Evolutionary conservation across 1,140 invertebrate species (phyloP), one percentile per base, ranked within the genome.

Genomic region (Ditylenchus dipsaci): DNA sequence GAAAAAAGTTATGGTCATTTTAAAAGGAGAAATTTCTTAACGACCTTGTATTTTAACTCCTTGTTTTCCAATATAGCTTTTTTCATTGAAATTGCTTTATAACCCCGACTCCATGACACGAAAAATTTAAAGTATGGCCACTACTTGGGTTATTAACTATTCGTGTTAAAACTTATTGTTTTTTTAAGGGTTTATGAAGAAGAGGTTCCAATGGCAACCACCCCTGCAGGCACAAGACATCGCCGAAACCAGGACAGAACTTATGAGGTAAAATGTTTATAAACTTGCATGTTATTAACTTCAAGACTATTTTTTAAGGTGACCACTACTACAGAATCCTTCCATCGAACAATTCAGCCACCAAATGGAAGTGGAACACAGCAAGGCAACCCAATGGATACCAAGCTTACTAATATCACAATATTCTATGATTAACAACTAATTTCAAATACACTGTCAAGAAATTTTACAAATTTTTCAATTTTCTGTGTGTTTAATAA

Each of bases 181-280:
- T 7, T 53, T 81, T 82, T 33, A 57, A 82, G 79, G 11, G 77
- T 83, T 13, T 83, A 82, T 49, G 80, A 82, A 69, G 81, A 82
- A 75, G 80, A 82, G 47, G 67, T 76, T n/a, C 80, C 68, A 63
- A 13, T 23, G 69, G n/a, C 63, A 19, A 63, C 42, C 19, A 3
- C 49, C 19, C 27, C 73, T 15, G 63, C 61, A 17, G 79, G 68
- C 13, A 26, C 47, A 19, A 62, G 76, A 30, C 79, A 76, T 45
- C 69, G 74, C 11, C 59, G 74, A 30, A 80, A 83, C 56, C 67
- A 73, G 58, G 82, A 83, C 56, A 76, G 82, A n/a, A 76, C 82
- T 30, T 81, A 81, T 63, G 79, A 81, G 70, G 78, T 81, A n/a
- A n/a, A n/a, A n/a, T n/a, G n/a, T n/a, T n/a, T n/a, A n/a, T n/a